phyloP scores from a whole-genome alignment of 2,888 invertebrate species.

The Caenorhabditis sinica region DNA sequence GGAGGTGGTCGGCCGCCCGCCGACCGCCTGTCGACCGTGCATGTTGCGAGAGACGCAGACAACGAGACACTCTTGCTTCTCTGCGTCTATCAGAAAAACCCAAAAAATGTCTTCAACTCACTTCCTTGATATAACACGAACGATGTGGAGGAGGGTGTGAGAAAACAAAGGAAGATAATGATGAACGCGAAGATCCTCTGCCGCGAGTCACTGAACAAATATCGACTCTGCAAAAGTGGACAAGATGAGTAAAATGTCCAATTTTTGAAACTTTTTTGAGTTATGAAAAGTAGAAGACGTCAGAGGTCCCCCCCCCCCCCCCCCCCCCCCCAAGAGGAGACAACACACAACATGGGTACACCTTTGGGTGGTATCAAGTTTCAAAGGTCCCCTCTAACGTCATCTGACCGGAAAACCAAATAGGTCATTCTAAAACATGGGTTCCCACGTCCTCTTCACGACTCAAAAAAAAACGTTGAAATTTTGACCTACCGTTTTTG shows the following conservation, averaged over 20 bases:
- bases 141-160: slow-evolving; percentile 54
- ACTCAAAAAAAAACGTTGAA: too few species aligned
- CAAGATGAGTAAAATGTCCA: neutral
- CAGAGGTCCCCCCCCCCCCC: too few species aligned
- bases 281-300: slow-evolving; percentile 17
- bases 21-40: too few species aligned
- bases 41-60: neutral
- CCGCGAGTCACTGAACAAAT: slow-evolving; percentile 68
- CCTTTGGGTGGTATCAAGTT: slow-evolving; percentile 12
- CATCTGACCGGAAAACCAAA: slow-evolving; percentile 42
- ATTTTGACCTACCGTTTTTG: slow-evolving; percentile 60
- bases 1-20: too few species aligned
- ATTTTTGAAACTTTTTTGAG: too few species aligned
- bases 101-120: slow-evolving; percentile 34
- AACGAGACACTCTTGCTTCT: neutral
- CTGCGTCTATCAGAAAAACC: neutral
- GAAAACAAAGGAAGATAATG: slow-evolving; percentile 63
- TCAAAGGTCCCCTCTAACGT: slow-evolving; percentile 21
- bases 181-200: slow-evolving; percentile 64
- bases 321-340: too few species aligned
- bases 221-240: slow-evolving; percentile 62
- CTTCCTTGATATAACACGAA: slow-evolving; percentile 68
- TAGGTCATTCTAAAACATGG: slow-evolving; percentile 3
- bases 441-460: neutral
- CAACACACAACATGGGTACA: slow-evolving; percentile 45